Conservation (phyloP, 2,113 vertebrate genomes). For the Paratilapia polleni region DNA sequence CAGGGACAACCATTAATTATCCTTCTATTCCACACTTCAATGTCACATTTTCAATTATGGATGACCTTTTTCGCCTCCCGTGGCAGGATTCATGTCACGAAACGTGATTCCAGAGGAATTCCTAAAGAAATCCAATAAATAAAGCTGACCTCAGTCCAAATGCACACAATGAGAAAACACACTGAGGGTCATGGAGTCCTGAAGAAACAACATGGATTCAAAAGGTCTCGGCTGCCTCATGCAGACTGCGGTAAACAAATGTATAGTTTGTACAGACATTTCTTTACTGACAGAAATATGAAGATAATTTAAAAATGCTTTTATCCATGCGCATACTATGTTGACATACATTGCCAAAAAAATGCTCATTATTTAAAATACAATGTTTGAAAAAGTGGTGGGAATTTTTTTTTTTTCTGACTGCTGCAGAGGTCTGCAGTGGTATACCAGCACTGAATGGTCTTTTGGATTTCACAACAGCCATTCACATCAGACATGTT, state of each 20-base stretch:
- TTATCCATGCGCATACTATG: not conserved
- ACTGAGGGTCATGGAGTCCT: not conserved
- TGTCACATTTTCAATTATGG: constrained; percentile 67
- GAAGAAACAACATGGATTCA: not conserved
- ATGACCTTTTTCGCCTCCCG: constrained; percentile 51
- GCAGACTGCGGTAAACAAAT: not conserved
- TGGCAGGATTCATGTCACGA: constrained; percentile 55
- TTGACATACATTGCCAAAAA: not conserved
- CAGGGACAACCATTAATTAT: not conserved
- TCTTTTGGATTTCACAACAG: not conserved
- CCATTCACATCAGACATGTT: not conserved
- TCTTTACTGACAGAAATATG: not conserved
- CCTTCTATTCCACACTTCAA: constrained; percentile 42
- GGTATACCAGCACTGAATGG: not conserved
- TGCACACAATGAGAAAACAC: not conserved
- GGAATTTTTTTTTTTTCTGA: not conserved
- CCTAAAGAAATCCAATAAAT: constrained; percentile 51
- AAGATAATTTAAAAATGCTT: not conserved
- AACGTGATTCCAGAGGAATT: constrained; percentile 42
- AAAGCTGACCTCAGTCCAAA: constrained; percentile 30
- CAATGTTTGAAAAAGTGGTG: not conserved
- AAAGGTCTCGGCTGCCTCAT: not conserved
- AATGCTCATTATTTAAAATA: not conserved
- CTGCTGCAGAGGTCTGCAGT: no score
- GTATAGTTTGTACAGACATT: not conserved